Percentiles rank a stretch among this genome's conserved stretches.
phyloP scores from a whole-genome alignment of 2,888 invertebrate genomes.

The Zaprionus obscuricornis region DNA sequence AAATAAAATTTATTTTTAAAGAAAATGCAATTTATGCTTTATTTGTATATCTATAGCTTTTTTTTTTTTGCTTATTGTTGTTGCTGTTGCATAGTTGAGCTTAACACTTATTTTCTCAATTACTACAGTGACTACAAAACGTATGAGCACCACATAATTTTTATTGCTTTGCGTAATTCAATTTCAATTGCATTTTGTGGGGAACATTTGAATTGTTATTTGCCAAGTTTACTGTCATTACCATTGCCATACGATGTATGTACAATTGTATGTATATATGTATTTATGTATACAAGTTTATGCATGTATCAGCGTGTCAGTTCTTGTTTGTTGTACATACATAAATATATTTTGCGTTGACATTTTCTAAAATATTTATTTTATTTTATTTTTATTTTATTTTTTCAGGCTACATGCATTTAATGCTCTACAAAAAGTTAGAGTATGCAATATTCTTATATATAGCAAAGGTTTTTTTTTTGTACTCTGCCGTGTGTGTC shows the following conservation, averaged over 20 bases:
- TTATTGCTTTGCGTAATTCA: constrained; percentile 28
- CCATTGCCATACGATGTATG: constrained; percentile 12
- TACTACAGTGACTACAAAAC: constrained; percentile 9
- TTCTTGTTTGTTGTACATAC: too few species aligned
- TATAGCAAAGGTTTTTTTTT: constrained; percentile 24
- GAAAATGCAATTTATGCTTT: too few species aligned
- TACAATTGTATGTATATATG: constrained; percentile 7
- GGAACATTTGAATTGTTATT: constrained; percentile 9
- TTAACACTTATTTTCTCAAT: constrained; percentile 13
- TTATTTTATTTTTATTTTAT: constrained; percentile 1
- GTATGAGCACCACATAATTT: constrained; percentile 6
- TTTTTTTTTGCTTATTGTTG: neutral
- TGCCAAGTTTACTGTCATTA: constrained; percentile 43
- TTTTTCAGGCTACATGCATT: too few species aligned
- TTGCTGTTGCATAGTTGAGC: neutral
- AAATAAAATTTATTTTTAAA: too few species aligned
- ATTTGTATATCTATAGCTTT: too few species aligned
- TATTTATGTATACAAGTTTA: neutral
- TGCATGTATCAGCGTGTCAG: neutral
- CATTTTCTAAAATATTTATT: constrained; percentile 3
- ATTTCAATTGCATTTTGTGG: constrained; percentile 41
- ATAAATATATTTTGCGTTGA: constrained; percentile 15
- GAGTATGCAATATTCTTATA: constrained; percentile 20
- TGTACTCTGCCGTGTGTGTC: too few species aligned
- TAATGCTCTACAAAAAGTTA: constrained; percentile 8